phyloP scores from a whole-genome alignment of 1,140 invertebrate species.

The Samia ricini region DNA sequence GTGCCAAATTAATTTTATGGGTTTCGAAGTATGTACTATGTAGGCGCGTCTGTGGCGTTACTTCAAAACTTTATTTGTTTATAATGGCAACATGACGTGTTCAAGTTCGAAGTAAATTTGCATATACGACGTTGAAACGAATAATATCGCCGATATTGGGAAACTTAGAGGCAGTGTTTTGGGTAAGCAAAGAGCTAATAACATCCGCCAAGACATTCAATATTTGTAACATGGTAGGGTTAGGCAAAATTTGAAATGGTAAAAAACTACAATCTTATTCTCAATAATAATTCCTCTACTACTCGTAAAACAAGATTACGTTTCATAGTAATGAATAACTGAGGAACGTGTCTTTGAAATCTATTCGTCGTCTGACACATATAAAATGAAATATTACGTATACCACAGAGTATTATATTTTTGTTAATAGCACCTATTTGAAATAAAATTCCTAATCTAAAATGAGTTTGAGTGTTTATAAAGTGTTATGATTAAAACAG shows the following conservation, averaged over 20 bases:
- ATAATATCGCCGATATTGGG: slow-evolving; percentile 54
- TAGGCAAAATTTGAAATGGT: slow-evolving; percentile 15
- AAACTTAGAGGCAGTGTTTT: slow-evolving; percentile 48
- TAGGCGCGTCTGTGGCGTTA: neutral
- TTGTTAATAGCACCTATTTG: too few relatives aligned
- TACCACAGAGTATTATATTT: too few relatives aligned
- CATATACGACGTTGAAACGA: slow-evolving; percentile 38
- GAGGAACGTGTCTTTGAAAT: too few relatives aligned
- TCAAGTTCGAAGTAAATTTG: slow-evolving; percentile 32
- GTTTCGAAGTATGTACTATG: neutral
- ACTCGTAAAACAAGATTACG: too few relatives aligned
- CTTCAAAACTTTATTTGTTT: slow-evolving; percentile 26
- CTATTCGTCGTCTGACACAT: too few relatives aligned
- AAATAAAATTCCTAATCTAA: too few relatives aligned
- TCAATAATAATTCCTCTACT: too few relatives aligned
- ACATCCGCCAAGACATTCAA: slow-evolving; percentile 36
- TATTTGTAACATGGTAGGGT: slow-evolving; percentile 34
- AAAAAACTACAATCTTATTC: neutral
- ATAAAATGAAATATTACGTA: too few relatives aligned
- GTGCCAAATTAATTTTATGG: neutral
- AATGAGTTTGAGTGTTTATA: too few relatives aligned
- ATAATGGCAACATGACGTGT: slow-evolving; percentile 30
- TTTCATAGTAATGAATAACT: too few relatives aligned
- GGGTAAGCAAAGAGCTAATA: slow-evolving; percentile 36
- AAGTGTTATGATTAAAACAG: too few relatives aligned